Percentiles rank a stretch among this genome's conserved stretches.
These are phyloP conservation scores for Zonitis immaculata DNA, from an alignment of 2,888 invertebrate species.

Conservation along the genomic window DNA sequence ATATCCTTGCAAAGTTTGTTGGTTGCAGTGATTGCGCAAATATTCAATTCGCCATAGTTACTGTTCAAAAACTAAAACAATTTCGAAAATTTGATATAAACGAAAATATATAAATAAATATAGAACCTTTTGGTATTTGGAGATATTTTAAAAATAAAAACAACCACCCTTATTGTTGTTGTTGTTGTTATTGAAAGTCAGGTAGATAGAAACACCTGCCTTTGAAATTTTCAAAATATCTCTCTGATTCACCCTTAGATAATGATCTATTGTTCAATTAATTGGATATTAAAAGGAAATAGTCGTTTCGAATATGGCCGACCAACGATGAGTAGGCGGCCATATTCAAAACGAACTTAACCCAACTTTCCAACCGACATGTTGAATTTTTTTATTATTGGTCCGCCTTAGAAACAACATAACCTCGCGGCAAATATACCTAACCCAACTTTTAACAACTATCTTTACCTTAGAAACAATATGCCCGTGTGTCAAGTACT, in stretches of 20 bases:
- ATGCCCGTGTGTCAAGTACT: conserved; percentile 31
- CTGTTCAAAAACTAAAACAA: conserved; percentile 41
- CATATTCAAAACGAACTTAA: background rate
- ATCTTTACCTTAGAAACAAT: conserved; percentile 36
- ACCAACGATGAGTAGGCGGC: background rate
- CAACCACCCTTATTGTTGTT: background rate
- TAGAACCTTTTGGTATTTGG: too few relatives aligned
- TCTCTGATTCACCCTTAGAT: background rate
- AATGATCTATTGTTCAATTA: background rate
- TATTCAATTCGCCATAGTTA: conserved; percentile 41
- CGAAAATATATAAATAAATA: too few relatives aligned
- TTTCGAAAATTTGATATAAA: background rate
- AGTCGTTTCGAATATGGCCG: background rate
- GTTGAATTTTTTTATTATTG: too few relatives aligned
- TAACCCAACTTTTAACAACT: background rate
- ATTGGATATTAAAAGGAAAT: background rate
- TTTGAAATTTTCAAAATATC: background rate
- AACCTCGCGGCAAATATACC: background rate
- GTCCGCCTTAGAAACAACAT: too few relatives aligned
- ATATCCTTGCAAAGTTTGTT: conserved; percentile 51
- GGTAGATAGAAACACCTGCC: background rate
- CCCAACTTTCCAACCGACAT: background rate
- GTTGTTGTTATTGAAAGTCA: too few relatives aligned
- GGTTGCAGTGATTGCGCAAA: conserved; percentile 36
- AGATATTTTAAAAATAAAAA: too few relatives aligned